Percentiles rank a stretch among this genome's conserved stretches.
phyloP scores from a whole-genome alignment of 2,797 vertebrate species.

The Alcedo quadribrachys region DNA sequence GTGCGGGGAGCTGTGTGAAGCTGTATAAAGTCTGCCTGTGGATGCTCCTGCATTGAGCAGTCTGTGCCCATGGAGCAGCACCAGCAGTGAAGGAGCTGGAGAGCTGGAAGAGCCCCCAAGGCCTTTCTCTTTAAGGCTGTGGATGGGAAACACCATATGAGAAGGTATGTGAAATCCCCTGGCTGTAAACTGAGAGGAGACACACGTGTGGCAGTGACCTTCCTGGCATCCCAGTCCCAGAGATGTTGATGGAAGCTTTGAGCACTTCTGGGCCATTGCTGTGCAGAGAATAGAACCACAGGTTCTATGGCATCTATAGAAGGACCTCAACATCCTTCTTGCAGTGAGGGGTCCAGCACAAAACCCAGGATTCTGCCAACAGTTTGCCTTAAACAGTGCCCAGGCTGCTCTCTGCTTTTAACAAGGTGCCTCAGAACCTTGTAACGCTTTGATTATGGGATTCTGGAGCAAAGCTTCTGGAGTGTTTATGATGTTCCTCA shows the following conservation, averaged over 20 bases:
- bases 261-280: fast-evolving
- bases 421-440: background rate
- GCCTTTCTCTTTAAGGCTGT: background rate
- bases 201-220: background rate
- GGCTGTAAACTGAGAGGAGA: background rate
- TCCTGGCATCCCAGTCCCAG: background rate
- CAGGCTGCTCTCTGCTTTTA: background rate
- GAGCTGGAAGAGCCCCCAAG: background rate
- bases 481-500: background rate
- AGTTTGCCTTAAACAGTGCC: fast-evolving
- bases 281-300: background rate
- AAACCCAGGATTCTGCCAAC: background rate
- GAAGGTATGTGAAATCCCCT: background rate
- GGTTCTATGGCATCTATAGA: too few species aligned
- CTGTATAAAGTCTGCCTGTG: background rate
- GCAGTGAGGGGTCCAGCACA: background rate
- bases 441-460: background rate
- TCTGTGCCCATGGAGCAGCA: background rate
- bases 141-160: background rate
- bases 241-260: background rate
- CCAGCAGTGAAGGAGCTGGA: background rate
- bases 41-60: background rate
- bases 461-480: background rate
- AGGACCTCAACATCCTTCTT: background rate
- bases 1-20: too few species aligned